Evolutionary conservation across 2,797 vertebrate genomes (phyloP).

Genomic region (Denticeps clupeoides): DNA sequence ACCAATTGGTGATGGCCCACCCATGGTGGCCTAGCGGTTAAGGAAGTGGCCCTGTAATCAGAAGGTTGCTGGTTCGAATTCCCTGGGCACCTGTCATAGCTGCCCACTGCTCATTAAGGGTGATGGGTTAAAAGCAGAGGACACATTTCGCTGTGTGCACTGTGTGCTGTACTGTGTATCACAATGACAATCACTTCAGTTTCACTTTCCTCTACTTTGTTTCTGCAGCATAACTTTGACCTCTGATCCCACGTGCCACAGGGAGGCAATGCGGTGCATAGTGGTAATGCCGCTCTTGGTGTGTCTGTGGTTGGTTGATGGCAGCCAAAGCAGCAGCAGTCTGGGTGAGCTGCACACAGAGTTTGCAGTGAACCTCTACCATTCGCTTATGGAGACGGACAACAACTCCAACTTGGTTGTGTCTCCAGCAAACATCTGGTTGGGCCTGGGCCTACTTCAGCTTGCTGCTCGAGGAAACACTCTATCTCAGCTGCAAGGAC

Average conservation of each 20-base stretch:
- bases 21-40: too few species aligned
- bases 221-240: too few species aligned
- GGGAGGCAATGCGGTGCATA: conserved; percentile 50
- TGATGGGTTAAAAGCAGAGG: too few species aligned
- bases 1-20: too few species aligned
- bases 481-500: conserved; percentile 58
- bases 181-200: too few species aligned
- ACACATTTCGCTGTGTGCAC: too few species aligned
- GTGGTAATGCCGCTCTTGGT: conserved; percentile 49
- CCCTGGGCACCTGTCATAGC: too few species aligned
- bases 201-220: too few species aligned
- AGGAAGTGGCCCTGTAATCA: too few species aligned
- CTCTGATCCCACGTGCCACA: conserved; percentile 16
- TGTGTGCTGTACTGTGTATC: too few species aligned
- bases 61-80: too few species aligned
- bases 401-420: conserved; percentile 69
- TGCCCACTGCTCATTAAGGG: too few species aligned
- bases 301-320: conserved; percentile 45
- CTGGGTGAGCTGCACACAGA: conserved; percentile 56
- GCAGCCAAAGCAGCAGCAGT: conserved; percentile 40
- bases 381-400: conserved; percentile 38
- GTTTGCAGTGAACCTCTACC: conserved; percentile 69
- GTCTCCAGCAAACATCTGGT: conserved; percentile 66
- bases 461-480: conserved; percentile 74
- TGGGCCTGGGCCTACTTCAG: conserved; percentile 75